Base-by-base conservation (phyloP, 2,888 invertebrate species). In the Pyrocoelia pectoralis region DNA sequence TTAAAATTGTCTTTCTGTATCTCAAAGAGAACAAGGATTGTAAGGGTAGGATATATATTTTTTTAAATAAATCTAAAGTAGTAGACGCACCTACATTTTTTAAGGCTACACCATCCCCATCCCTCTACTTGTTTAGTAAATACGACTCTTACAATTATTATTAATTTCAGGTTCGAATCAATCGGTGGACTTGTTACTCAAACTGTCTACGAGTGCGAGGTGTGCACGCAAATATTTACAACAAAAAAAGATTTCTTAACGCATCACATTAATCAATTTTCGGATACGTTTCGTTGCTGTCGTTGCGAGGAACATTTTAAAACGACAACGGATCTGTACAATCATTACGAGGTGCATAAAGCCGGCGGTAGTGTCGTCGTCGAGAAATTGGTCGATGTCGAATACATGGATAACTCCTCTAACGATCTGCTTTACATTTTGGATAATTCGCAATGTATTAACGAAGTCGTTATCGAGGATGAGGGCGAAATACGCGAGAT, bases 381-480 rank as follows among this genome's bases (percentile, higher is more conserved):
- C 9, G 66, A 66, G 29, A 71, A 70, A 5, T 48, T 46, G 17
- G 17, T 18, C 17, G 46, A 46, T 9, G 17, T 46, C 18, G 46
- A 46, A 6, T 46, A 46, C n/a, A 46, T 15, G 17, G 46, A 46
- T 17, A 17, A 17, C n/a, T 18, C 72, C 5, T 66, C 72, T 0
- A 76, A 74, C 28, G 79, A 80, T 51, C 67, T 79, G 13, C 51
- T 81, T 6, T 81, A 81, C 56, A 77, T 81, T 49, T 66, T 81
- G 5, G 80, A 80, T 43, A 78, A 79, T 53, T 71, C 73, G 5
- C 75, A 77, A 41, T 76, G 75, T 52, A 75, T 78, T 3, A 79
- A 80, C 58, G 80, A 80, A 56, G 77, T 80, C 10, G 76, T 79
- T 0, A 76, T 80, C 14, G 78, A 79, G 55, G 78, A 77, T 51